Evolutionary conservation across 2,888 invertebrate genomes (phyloP), one percentile per base, ranked within the genome.

Genomic region (Trissoscelio sp.): DNA sequence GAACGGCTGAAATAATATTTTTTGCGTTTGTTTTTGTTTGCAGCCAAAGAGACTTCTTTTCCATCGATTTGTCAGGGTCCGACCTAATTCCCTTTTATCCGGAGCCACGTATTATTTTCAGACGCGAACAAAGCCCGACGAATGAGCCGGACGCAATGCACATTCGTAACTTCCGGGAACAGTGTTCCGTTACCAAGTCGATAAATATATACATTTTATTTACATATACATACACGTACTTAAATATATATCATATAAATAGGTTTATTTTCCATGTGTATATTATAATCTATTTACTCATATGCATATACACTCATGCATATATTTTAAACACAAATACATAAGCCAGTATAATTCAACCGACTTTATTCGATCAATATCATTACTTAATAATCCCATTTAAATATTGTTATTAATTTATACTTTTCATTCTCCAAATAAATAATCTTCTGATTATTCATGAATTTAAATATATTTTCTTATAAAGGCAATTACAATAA

Each of bases 71-170:
- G 77, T 77, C 77, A 77, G 28, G 55, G 69, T 69, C 64, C 57
- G 58, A 69, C 70, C 79, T 72, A 79, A 79, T 79, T 79, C 66
- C 53, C 62, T 62, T 70, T 78, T 78, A 78, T 70, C 55, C 77
- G 58, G 39, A 66, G 58, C 79, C 58, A 42, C 64, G 72, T 72
- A 72, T 79, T 72, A 79, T 72, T 79, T 72, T 70, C 70, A 72
- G 55, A 72, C 72, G 51, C 46, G 51, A 72, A 79, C 79, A 79
- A 72, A 79, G 72, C 70, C 51, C 70, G 24, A 72, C 70, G 79
- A 79, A 79, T 66, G 73, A 73, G 66, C 73, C 79, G 79, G 73
- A 79, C 67, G 79, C 73, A 67, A 58, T 73, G 67, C 73, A 79
- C 79, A 79, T 75, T 80, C 53, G 58, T 75, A 77, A 75, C 75